Base-by-base conservation (phyloP, 2,888 invertebrate species). In the Leptinotarsa juncta region DNA sequence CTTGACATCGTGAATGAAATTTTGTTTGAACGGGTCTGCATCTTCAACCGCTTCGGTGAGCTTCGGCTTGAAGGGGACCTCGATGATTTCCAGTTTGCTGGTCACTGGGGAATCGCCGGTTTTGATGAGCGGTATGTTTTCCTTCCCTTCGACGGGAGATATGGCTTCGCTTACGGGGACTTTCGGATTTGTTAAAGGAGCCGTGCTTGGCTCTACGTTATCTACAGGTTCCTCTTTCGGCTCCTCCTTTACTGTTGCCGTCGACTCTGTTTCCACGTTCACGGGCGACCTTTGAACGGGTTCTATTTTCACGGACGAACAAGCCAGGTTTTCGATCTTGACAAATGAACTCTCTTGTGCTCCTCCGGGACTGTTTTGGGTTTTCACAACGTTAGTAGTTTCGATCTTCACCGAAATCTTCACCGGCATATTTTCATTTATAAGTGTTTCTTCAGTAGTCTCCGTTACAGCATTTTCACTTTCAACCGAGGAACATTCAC, bases 1-100 rank as follows among this genome's bases (percentile, higher is more conserved):
- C 86, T 93, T 94, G 78, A 93, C 81, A 69, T 84, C 84, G 12
- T 81, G 81, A n/a, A 83, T 76, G 60, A 81, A 82, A 62, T 79
- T 81, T 65, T 67, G 82, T 62, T 81, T 78, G 65, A 75, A 81
- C 60, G 78, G 75, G 74, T 86, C 84, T 5, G 83, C 74, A 71
- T 93, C 93, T 2, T 60, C 72, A 12, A 93, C 86, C 18, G 92
- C 90, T 84, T 93, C 93, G 14, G 93, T 92, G 51, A 84, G 80
- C 83, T 91, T 91, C 0, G 92, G 91, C 81, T 89, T 90, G 85
- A 90, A 91, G 2, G 92, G 91, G 51, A 90, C 80, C 74, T 87
- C 81, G 60, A 81, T 73, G 49, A 79, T 67, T 66, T 82, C 81
- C 15, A 78, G 66, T 62, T 76, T 78, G 60, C 73, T 78, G 32